Conservation (phyloP, 2,888 invertebrate species). For the Blastobasis lacticolella region DNA sequence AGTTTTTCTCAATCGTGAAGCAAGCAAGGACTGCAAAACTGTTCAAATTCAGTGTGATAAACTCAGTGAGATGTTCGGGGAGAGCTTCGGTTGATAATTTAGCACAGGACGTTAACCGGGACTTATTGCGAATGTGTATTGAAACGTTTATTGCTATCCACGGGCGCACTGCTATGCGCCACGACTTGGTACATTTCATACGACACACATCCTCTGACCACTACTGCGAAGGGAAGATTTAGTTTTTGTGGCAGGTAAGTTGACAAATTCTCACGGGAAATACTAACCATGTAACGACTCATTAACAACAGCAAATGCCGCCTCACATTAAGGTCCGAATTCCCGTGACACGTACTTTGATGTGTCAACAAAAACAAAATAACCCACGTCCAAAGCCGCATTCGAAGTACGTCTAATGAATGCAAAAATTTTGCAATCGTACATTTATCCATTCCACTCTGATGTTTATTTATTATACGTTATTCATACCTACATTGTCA, state of each 20-base stretch:
- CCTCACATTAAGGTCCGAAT: too few relatives aligned
- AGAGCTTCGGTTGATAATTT: constrained; percentile 59
- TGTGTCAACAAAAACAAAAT: too few relatives aligned
- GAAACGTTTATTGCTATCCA: constrained; percentile 72
- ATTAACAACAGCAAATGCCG: too few relatives aligned
- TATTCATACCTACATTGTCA: too few relatives aligned
- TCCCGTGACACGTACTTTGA: too few relatives aligned
- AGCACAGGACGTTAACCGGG: constrained; percentile 49
- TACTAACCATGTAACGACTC: too few relatives aligned
- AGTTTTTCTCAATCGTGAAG: constrained; percentile 21
- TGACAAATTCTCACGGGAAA: background rate
- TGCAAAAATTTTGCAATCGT: too few relatives aligned
- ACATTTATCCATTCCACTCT: too few relatives aligned
- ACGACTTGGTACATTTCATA: constrained; percentile 82
- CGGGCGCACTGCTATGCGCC: constrained; percentile 85
- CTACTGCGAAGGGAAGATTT: constrained; percentile 79
- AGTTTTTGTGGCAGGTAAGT: constrained; percentile 50
- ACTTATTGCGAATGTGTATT: constrained; percentile 73
- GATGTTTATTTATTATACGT: too few relatives aligned
- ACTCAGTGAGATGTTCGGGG: constrained; percentile 64
- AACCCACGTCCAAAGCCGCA: too few relatives aligned
- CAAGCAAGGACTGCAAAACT: constrained; percentile 37
- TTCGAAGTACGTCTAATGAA: too few relatives aligned
- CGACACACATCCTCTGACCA: constrained; percentile 86
- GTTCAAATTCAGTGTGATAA: constrained; percentile 50